Evolutionary conservation across 2,888 invertebrate genomes (phyloP).

Genomic region (Lasius fuliginosus): DNA sequence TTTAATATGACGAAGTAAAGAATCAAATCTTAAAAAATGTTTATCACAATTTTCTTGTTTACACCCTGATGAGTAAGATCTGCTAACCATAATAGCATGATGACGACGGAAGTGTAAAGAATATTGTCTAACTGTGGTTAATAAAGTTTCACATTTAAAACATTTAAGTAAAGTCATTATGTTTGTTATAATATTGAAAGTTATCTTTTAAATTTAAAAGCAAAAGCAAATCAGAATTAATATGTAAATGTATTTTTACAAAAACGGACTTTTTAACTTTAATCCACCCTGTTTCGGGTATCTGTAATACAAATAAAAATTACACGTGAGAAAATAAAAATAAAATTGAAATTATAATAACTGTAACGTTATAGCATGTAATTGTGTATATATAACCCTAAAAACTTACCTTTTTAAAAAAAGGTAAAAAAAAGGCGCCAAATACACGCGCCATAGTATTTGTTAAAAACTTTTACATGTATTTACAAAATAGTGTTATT

Average conservation of each 20-base stretch:
- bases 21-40: slow-evolving; percentile 3
- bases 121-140: neutral
- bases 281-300: neutral
- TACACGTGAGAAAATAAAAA: neutral
- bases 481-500: too few relatives aligned
- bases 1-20: slow-evolving; percentile 16
- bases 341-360: neutral
- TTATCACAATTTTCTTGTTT: slow-evolving; percentile 8
- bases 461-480: too few relatives aligned
- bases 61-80: slow-evolving; percentile 11
- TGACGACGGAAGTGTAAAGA: slow-evolving; percentile 1
- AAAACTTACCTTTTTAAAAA: too few relatives aligned
- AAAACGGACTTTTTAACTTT: neutral
- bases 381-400: slow-evolving; percentile 18
- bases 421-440: too few relatives aligned
- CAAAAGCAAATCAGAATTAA: neutral
- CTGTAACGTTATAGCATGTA: neutral
- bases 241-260: neutral
- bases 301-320: slow-evolving; percentile 4
- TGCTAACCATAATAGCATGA: slow-evolving; percentile 28
- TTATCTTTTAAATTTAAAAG: slow-evolving; percentile 13
- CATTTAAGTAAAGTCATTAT: slow-evolving; percentile 3
- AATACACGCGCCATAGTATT: too few relatives aligned
- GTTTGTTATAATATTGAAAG: neutral
- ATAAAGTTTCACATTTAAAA: slow-evolving; percentile 1